Base-by-base conservation (phyloP, 2,888 invertebrate species). In the Cyclophora albipunctata region DNA sequence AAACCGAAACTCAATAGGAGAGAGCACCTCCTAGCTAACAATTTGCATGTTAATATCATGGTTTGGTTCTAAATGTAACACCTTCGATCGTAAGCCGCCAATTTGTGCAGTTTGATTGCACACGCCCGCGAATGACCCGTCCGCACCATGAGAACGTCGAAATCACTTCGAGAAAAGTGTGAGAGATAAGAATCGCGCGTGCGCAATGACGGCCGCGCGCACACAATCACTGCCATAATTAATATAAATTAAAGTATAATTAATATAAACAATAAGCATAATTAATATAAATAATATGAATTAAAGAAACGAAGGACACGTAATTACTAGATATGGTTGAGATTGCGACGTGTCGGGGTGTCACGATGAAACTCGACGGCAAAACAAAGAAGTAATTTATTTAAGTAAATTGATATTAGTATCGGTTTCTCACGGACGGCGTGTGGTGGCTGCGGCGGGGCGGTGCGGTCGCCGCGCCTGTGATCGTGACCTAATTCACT, bases 1-100 rank as follows among this genome's bases (percentile, higher is more conserved):
- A 79, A 75, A 75, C 53, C 54, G 65, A 65, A 64, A 57, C 59
- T 70, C 63, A 67, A 73, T 69, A 52, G 59, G 62, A 63, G 69
- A 73, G 69, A 73, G 69, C 63, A 59, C 58, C 50, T 48, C 48
- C 42, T 35, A 42, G 34, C 41, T 50, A 50, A 44, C 51, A 45
- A 56, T 53, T 53, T 52, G 48, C 52, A 5, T 47, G 49, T 48
- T 49, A 53, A 48, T 46, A 51, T 54, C 51, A 48, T 42, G 45
- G 49, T 51, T 54, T 53, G 42, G 42, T 49, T 45, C 45, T 48
- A 54, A 4, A 55, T 53, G 51, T 57, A 46, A 51, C 51, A 50
- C 52, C 34, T 34, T 5, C 34, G 46, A 53, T 50, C 47, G 53
- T 50, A 47, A 53, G 53, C 50, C 50, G 53, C 4, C 37, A 37